phyloP scores from a whole-genome alignment of 2,888 invertebrate genomes.

The Drosophila ezoana region DNA sequence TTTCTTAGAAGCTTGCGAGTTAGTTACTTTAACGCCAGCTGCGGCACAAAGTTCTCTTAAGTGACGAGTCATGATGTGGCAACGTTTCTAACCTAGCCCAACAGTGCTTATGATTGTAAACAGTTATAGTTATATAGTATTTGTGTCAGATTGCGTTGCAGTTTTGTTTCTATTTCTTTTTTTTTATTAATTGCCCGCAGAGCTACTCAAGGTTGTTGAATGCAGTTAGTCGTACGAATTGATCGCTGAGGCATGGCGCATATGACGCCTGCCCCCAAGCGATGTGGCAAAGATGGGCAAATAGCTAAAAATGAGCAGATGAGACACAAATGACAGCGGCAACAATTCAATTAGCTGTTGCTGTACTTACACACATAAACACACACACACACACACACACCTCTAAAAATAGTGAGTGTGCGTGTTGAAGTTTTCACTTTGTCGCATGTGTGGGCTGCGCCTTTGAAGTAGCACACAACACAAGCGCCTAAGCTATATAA shows the following conservation, averaged over 20 bases:
- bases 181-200: conserved; percentile 44
- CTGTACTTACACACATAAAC: background rate
- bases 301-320: conserved; percentile 36
- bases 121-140: conserved; percentile 22
- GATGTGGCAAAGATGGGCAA: conserved; percentile 12
- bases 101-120: conserved; percentile 26
- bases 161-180: conserved; percentile 18
- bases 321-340: conserved; percentile 59
- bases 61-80: conserved; percentile 16
- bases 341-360: conserved; percentile 62
- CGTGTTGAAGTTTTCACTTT: conserved; percentile 68
- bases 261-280: conserved; percentile 5
- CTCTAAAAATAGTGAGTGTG: conserved; percentile 12
- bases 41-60: background rate
- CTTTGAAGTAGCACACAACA: conserved; percentile 68
- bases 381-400: conserved; percentile 12
- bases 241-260: conserved; percentile 61
- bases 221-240: conserved; percentile 77
- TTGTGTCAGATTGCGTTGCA: conserved; percentile 48
- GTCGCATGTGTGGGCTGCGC: conserved; percentile 63
- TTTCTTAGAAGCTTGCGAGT: background rate
- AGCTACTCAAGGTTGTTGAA: conserved; percentile 71
- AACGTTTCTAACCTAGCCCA: conserved; percentile 36
- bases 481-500: conserved; percentile 19
- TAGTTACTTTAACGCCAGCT: background rate